Conservation (phyloP, 1,140 invertebrate species). For the Hyles vespertilio region DNA sequence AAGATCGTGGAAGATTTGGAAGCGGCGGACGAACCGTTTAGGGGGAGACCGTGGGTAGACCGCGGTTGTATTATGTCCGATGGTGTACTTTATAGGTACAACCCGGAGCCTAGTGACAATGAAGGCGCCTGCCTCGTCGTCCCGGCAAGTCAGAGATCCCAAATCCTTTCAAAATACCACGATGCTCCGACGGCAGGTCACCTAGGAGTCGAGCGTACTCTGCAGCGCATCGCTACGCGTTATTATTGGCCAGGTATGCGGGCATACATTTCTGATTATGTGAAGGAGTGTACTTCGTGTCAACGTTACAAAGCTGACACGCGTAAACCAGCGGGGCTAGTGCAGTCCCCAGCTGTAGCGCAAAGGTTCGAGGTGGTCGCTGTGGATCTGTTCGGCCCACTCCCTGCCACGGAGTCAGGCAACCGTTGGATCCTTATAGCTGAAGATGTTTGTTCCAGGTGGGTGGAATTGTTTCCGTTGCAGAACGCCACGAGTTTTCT, state of each 20-base stretch:
- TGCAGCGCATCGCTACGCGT: constrained; percentile 16
- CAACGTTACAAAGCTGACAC: constrained; percentile 37
- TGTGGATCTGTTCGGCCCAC: constrained; percentile 28
- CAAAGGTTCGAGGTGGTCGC: constrained; percentile 34
- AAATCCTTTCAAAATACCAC: constrained; percentile 27
- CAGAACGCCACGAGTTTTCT: constrained; percentile 27
- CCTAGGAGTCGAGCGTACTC: constrained; percentile 31
- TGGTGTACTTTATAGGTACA: constrained; percentile 30
- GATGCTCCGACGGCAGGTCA: constrained; percentile 24
- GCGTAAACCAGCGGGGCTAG: constrained; percentile 32
- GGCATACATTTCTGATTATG: constrained; percentile 26
- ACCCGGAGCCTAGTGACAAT: constrained; percentile 1
- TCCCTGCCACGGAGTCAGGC: constrained; percentile 10
- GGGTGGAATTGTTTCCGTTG: constrained; percentile 28
- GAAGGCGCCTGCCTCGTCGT: constrained; percentile 6
- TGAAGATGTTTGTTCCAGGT: constrained; percentile 33
- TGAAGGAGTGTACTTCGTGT: constrained; percentile 25
- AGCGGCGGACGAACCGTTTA: constrained; percentile 3
- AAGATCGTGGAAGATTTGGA: constrained; percentile 33
- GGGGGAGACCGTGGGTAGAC: constrained; percentile 20
- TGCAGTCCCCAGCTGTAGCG: constrained; percentile 19
- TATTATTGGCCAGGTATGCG: constrained; percentile 42
- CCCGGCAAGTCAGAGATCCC: constrained; percentile 5
- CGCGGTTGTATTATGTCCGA: constrained; percentile 28
- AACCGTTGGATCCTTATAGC: constrained; percentile 12